phyloP scores from a whole-genome alignment of 92 coral and sea anemone species.

The Epizoanthus ramosus region DNA sequence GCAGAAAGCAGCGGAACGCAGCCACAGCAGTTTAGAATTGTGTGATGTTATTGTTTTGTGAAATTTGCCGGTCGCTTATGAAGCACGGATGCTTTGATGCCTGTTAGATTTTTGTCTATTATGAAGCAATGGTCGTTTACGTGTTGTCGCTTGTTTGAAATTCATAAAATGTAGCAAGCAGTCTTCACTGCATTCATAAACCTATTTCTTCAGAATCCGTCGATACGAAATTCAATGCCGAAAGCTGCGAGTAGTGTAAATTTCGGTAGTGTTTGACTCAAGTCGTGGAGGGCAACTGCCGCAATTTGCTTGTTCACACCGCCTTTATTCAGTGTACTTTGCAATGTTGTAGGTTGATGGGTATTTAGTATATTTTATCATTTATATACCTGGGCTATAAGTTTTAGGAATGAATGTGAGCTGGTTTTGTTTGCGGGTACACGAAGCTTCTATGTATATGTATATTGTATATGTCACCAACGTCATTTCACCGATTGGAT shows the following conservation, averaged over 20 bases:
- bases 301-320: background rate
- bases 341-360: too few species aligned
- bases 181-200: background rate
- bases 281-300: background rate
- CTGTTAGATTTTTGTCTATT: constrained; percentile 9
- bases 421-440: constrained; percentile 27
- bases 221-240: constrained; percentile 7
- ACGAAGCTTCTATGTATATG: constrained; percentile 2
- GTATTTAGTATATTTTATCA: too few species aligned
- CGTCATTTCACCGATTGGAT: constrained; percentile 34
- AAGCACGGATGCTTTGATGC: constrained; percentile 21
- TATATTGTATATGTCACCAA: constrained; percentile 20
- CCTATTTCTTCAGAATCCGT: background rate
- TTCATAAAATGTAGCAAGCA: background rate
- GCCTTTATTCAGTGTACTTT: background rate
- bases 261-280: background rate
- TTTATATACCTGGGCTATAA: background rate
- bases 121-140: background rate
- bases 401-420: background rate
- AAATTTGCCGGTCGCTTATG: constrained; percentile 41
- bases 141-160: background rate
- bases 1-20: constrained; percentile 9
- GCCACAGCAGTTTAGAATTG: constrained; percentile 24
- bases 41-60: constrained; percentile 46
- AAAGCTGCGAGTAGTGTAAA: background rate